Percentiles rank a stretch among this genome's conserved stretches.
These are phyloP conservation scores for Melanotus villosus DNA, from an alignment of 2,888 invertebrate genomes.

Conservation along the genomic window DNA sequence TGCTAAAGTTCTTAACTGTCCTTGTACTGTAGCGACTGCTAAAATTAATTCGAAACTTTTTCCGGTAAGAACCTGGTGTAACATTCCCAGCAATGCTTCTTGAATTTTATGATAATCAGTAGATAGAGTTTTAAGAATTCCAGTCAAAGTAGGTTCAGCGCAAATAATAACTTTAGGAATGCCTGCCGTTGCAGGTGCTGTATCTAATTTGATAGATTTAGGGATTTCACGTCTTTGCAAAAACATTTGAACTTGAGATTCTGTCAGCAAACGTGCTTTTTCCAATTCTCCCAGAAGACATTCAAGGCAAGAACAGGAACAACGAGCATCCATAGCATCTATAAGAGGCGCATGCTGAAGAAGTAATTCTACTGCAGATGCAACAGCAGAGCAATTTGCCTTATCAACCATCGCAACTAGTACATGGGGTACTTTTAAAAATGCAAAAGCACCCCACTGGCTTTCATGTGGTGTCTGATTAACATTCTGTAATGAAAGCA, in stretches of 20 bases:
- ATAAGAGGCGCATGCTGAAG: constrained; percentile 87
- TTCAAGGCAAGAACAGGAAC: constrained; percentile 89
- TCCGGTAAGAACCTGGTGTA: constrained; percentile 91
- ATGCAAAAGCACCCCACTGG: constrained; percentile 95
- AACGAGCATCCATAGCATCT: constrained; percentile 91
- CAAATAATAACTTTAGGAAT: constrained; percentile 86
- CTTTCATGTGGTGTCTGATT: constrained; percentile 88
- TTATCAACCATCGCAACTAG: constrained; percentile 69
- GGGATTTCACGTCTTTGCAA: constrained; percentile 71
- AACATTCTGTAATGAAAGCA: constrained; percentile 91
- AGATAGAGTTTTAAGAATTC: constrained; percentile 91
- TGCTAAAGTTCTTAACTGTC: constrained; percentile 89
- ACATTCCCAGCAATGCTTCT: constrained; percentile 87
- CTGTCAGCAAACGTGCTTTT: constrained; percentile 84
- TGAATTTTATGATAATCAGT: constrained; percentile 92
- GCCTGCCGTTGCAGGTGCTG: constrained; percentile 74
- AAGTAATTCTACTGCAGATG: constrained; percentile 88
- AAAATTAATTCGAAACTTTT: constrained; percentile 93
- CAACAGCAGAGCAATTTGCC: constrained; percentile 68
- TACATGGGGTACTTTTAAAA: constrained; percentile 90
- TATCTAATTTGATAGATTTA: constrained; percentile 72
- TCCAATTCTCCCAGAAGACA: constrained; percentile 86
- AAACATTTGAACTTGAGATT: constrained; percentile 82
- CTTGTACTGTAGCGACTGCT: constrained; percentile 93
- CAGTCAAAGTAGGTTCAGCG: constrained; percentile 90